Evolutionary conservation across 1,140 invertebrate genomes (phyloP).

Genomic region (Palaemon carinicauda): DNA sequence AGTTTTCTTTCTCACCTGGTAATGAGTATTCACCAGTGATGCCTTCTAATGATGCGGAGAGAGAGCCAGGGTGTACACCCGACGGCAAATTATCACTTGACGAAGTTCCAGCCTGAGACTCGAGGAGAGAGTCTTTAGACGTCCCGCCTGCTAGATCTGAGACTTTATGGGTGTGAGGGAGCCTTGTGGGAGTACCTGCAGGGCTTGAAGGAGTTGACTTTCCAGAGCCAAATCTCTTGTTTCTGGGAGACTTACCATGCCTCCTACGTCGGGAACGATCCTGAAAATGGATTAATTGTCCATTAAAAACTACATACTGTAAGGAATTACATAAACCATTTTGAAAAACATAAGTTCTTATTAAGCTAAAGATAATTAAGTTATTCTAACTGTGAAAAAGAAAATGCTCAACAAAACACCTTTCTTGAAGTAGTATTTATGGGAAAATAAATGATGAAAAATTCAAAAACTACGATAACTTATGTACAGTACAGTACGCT

Average conservation of each 20-base stretch:
- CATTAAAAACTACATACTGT: too few species aligned
- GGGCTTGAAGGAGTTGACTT: not conserved
- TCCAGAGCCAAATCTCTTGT: not conserved
- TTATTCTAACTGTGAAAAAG: not conserved
- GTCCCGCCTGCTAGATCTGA: too few species aligned
- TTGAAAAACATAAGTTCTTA: too few species aligned
- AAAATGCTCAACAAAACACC: too few species aligned
- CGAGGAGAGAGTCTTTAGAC: too few species aligned
- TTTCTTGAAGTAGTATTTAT: not conserved
- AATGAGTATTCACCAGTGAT: too few species aligned
- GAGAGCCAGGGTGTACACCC: too few species aligned
- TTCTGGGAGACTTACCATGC: not conserved
- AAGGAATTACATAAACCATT: too few species aligned
- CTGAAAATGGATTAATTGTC: not conserved
- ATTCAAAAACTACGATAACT: not conserved
- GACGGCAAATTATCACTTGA: too few species aligned
- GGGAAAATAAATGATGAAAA: not conserved
- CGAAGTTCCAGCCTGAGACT: too few species aligned
- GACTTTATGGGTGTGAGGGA: not conserved
- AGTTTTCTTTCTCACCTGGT: too few species aligned
- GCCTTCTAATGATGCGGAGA: too few species aligned
- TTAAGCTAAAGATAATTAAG: not conserved
- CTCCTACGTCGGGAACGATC: not conserved
- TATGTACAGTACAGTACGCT: not conserved
- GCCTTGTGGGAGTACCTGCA: not conserved